Evolutionary conservation across 1,140 invertebrate species (phyloP).

Genomic region (Zaprionus lachaisei): DNA sequence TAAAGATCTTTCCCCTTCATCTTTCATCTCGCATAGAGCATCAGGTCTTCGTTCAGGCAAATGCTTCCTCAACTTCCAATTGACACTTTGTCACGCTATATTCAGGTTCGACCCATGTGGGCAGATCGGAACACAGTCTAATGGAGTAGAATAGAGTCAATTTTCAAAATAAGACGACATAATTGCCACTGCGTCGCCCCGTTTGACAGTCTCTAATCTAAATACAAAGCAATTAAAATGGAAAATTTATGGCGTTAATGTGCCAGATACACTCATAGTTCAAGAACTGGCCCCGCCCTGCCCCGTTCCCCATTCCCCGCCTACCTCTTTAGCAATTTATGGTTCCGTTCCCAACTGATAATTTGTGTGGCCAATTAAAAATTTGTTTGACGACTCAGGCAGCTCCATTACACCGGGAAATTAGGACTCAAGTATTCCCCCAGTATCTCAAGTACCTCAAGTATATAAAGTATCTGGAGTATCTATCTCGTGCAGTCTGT

Average conservation of each 20-base stretch:
- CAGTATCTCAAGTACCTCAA: not conserved
- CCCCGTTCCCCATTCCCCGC: not conserved
- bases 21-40: constrained; percentile 2
- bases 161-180: constrained; percentile 54
- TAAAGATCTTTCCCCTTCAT: not conserved
- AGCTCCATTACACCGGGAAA: not conserved
- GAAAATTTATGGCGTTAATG: constrained; percentile 69
- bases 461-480: not conserved
- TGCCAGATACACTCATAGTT: constrained; percentile 59
- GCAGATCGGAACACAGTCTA: not conserved
- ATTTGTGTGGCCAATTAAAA: constrained; percentile 62
- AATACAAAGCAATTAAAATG: constrained; percentile 70
- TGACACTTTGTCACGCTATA: constrained; percentile 44
- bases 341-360: constrained; percentile 45
- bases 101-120: constrained; percentile 21
- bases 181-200: constrained; percentile 38
- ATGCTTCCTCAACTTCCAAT: not conserved
- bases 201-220: constrained; percentile 59
- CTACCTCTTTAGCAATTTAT: constrained; percentile 50
- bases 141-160: constrained; percentile 35
- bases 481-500: not conserved
- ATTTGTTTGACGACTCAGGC: constrained; percentile 56
- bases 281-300: constrained; percentile 46
- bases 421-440: not conserved
- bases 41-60: not conserved